phyloP scores from a whole-genome alignment of 1,140 invertebrate genomes.

The Arion vulgaris region DNA sequence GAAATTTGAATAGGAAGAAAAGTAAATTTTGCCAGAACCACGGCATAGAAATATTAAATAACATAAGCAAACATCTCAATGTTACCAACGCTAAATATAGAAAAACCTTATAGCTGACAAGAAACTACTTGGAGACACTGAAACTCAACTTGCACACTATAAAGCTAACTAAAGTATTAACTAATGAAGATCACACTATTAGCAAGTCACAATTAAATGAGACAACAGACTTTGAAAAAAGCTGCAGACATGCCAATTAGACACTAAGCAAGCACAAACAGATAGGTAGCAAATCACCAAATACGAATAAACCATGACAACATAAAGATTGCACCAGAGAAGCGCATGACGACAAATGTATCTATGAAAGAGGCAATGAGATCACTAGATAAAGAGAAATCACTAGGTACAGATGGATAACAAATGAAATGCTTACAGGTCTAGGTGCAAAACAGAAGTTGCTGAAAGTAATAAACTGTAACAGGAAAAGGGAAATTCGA shows the following conservation, averaged over 20 bases:
- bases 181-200: background rate
- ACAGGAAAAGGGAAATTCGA: too few species aligned
- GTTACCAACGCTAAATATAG: slow-evolving; percentile 24
- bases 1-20: slow-evolving; percentile 35
- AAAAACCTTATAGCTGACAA: slow-evolving; percentile 16
- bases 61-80: slow-evolving; percentile 5
- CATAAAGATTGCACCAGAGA: too few species aligned
- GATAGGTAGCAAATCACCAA: too few species aligned
- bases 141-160: slow-evolving; percentile 21
- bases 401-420: too few species aligned
- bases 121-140: too few species aligned
- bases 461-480: too few species aligned
- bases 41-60: slow-evolving; percentile 21
- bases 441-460: too few species aligned
- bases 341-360: too few species aligned
- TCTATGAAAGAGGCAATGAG: too few species aligned
- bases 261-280: background rate
- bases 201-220: background rate
- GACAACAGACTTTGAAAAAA: background rate
- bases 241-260: background rate
- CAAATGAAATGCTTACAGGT: too few species aligned
- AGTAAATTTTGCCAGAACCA: slow-evolving; percentile 30
- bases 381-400: too few species aligned
- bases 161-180: background rate
- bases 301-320: too few species aligned